These are phyloP conservation scores for Pantala flavescens DNA, from an alignment of 1,140 invertebrate species.

Conservation along the genomic window DNA sequence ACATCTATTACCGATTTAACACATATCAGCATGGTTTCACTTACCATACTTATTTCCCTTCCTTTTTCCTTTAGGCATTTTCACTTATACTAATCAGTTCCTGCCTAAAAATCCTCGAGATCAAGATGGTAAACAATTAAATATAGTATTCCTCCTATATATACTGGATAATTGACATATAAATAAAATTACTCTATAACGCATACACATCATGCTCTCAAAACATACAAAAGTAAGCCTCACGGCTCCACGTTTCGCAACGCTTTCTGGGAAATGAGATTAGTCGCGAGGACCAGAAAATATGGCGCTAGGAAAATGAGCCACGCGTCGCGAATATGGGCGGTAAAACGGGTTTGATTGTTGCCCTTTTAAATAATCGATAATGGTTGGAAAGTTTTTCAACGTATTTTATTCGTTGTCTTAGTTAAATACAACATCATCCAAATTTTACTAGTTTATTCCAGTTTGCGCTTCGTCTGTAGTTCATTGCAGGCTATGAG, in stretches of 20 bases:
- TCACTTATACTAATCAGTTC: slow-evolving; percentile 13
- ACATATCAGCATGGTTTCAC: slow-evolving; percentile 12
- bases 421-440: neutral
- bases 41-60: slow-evolving; percentile 21
- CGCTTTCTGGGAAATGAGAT: slow-evolving; percentile 12
- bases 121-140: slow-evolving; percentile 22
- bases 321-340: neutral
- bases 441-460: neutral
- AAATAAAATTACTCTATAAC: slow-evolving; percentile 20
- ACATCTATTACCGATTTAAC: too few relatives aligned
- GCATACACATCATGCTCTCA: slow-evolving; percentile 20
- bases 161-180: slow-evolving; percentile 20
- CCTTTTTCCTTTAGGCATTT: slow-evolving; percentile 22
- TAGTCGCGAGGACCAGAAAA: neutral
- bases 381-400: too few relatives aligned
- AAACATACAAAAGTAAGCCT: slow-evolving; percentile 17
- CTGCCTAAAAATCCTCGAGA: slow-evolving; percentile 20
- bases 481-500: slow-evolving; percentile 7
- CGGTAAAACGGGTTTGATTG: neutral
- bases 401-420: too few relatives aligned
- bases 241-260: slow-evolving; percentile 8
- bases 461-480: neutral
- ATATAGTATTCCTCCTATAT: slow-evolving; percentile 20
- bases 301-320: neutral
- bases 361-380: too few relatives aligned